These are phyloP conservation scores for Rhynchonycteris naso DNA, from an alignment of 2,797 vertebrate genomes.

Conservation along the genomic window DNA sequence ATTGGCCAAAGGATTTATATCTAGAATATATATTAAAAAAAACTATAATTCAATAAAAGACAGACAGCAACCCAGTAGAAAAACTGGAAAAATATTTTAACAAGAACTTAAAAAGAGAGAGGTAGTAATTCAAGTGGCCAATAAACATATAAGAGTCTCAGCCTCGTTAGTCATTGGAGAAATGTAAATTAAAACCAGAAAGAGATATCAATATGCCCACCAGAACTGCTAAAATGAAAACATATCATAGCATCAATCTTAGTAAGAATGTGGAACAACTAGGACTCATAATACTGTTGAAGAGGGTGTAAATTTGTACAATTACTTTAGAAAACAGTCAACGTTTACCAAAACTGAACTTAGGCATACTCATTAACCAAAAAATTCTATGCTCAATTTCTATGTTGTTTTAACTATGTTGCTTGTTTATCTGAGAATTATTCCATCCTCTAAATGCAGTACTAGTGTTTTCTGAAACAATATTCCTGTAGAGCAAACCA, in stretches of 20 bases:
- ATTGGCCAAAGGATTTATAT: not conserved
- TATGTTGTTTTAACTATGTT: not conserved
- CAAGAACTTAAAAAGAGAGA: constrained; percentile 46
- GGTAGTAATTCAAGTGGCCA: not conserved
- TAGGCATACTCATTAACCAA: not conserved
- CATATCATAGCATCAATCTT: not conserved
- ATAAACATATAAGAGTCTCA: not conserved
- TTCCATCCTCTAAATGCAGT: not conserved
- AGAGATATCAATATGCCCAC: not conserved
- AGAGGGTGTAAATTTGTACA: constrained; percentile 23
- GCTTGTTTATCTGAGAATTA: constrained; percentile 29
- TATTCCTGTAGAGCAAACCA: not conserved
- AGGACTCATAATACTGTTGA: not conserved
- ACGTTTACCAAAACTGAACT: not conserved
- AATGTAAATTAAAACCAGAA: constrained; percentile 33
- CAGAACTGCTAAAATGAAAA: not conserved
- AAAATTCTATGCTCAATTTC: not conserved
- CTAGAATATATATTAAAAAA: constrained; percentile 12
- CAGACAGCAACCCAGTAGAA: not conserved
- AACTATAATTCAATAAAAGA: constrained; percentile 2
- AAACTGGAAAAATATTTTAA: constrained; percentile 30
- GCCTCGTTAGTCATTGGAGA: not conserved
- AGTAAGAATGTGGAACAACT: not conserved
- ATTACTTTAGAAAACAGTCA: constrained; percentile 24
- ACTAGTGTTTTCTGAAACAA: constrained; percentile 46